These are phyloP conservation scores for Urocolius indicus DNA, from an alignment of 2,113 vertebrate species.

Conservation along the genomic window DNA sequence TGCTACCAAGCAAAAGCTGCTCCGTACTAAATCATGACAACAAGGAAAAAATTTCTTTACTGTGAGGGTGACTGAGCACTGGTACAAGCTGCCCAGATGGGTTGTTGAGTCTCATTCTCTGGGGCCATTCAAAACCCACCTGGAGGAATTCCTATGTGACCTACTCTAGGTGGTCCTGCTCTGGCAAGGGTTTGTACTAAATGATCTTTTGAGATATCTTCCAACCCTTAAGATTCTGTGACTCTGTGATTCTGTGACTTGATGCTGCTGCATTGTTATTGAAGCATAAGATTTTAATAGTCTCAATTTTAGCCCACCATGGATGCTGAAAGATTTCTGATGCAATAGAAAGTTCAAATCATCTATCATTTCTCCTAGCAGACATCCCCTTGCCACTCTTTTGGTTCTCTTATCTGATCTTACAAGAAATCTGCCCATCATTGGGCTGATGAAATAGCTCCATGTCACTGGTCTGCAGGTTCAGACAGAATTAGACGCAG, in stretches of 20 bases:
- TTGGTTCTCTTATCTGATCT: background rate
- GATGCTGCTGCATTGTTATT: background rate
- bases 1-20: too few relatives aligned
- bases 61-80: too few relatives aligned
- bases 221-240: too few relatives aligned
- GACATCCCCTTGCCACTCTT: background rate
- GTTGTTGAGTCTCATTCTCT: too few relatives aligned
- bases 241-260: background rate
- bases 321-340: background rate
- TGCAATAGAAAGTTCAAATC: background rate
- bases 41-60: too few relatives aligned
- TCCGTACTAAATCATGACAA: too few relatives aligned
- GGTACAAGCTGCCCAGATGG: too few relatives aligned
- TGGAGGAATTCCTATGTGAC: too few relatives aligned
- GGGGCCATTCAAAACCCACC: too few relatives aligned
- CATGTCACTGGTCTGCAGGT: background rate
- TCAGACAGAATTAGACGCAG: background rate
- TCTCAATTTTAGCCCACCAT: background rate
- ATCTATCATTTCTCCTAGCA: background rate
- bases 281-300: background rate
- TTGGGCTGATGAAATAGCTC: background rate
- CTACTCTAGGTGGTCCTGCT: too few relatives aligned
- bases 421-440: background rate
- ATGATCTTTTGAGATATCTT: too few relatives aligned
- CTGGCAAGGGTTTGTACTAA: too few relatives aligned